Percentiles rank a stretch among this genome's conserved stretches.
phyloP scores from a whole-genome alignment of 2,113 vertebrate species.

The Melierax canorus region DNA sequence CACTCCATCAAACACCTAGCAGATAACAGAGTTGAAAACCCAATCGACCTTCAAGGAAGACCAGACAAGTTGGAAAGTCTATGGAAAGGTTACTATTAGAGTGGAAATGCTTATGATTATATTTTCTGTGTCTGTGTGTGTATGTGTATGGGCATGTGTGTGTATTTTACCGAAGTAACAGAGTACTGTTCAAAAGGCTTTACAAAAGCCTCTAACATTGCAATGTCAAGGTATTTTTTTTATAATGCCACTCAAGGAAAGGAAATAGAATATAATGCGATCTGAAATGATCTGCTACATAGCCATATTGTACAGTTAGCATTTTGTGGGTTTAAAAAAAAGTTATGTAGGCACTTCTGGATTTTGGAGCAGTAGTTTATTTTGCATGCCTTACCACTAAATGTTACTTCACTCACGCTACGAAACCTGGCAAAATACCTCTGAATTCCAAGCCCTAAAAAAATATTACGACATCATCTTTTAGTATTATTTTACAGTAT shows the following conservation, averaged over 20 bases:
- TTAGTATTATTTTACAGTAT: neutral
- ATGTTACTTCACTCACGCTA: neutral
- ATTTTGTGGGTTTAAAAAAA: neutral
- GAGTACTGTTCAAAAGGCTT: constrained; percentile 42
- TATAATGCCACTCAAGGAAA: neutral
- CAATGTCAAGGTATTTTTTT: neutral
- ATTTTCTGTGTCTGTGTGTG: constrained; percentile 7
- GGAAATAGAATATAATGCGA: neutral
- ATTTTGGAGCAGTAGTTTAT: neutral
- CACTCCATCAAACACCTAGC: constrained; percentile 86
- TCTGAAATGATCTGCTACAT: neutral
- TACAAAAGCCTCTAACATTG: neutral
- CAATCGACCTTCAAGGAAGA: constrained; percentile 87
- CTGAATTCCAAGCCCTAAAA: neutral
- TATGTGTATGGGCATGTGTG: neutral
- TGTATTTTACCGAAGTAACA: constrained; percentile 23
- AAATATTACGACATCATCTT: neutral
- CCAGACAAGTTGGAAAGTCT: constrained; percentile 74
- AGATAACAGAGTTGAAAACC: constrained; percentile 90
- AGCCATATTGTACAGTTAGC: neutral
- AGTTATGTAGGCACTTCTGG: neutral
- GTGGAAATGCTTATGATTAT: constrained; percentile 17
- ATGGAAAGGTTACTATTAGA: constrained; percentile 73
- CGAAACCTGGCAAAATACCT: neutral
- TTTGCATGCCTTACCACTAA: neutral